Base-by-base conservation (phyloP, 2,797 vertebrate genomes). In the Otolemur crassicaudatus region DNA sequence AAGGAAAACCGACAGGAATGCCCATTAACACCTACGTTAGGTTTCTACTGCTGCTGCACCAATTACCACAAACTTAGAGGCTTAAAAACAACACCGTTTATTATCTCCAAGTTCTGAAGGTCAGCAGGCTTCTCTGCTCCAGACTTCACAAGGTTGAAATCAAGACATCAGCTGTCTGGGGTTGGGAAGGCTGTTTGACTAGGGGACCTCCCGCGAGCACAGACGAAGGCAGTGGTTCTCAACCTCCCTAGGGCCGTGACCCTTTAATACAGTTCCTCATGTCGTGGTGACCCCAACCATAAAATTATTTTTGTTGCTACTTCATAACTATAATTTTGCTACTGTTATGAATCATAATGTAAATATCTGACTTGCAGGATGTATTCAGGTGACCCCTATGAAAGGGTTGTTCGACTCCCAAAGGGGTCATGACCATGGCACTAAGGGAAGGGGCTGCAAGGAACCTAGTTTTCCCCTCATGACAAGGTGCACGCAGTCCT, bases 1-100 rank as follows among this genome's bases (percentile, higher is more conserved):
- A 88, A 88, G n/a, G n/a, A 63, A 96, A 95, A 93, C 49, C 94
- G 46, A 91, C 53, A 92, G n/a, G 86, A 61, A 63, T n/a, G 76
- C 34, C 63, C 56, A 63, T 29, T n/a, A 43, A 83, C 61, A 65
- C 23, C n/a, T 77, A 65, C 6, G 40, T 46, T 60, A 7, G 29
- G 25, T 37, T 95, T 91, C 79, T 27, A 37, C 1, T 70, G 37
- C 49, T 79, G 43, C 27, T 31, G 7, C 29, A 70, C 84, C 10
- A 53, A 37, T 60, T 34, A 65, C 22, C 67, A 60, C 10, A 76
- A 61, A 12, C 10, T 70, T 37, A 49, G 46, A 90, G 20, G 49
- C 34, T 93, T 82, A 82, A 20, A 20, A 89, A 69, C n/a, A 81
- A 56, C 23, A 72, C 49, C 49, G 34, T 29, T 75, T 70, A 65